Evolutionary conservation across 2,888 invertebrate genomes (phyloP), one percentile per base, ranked within the genome.

Genomic region (Coenonympha glycerion): DNA sequence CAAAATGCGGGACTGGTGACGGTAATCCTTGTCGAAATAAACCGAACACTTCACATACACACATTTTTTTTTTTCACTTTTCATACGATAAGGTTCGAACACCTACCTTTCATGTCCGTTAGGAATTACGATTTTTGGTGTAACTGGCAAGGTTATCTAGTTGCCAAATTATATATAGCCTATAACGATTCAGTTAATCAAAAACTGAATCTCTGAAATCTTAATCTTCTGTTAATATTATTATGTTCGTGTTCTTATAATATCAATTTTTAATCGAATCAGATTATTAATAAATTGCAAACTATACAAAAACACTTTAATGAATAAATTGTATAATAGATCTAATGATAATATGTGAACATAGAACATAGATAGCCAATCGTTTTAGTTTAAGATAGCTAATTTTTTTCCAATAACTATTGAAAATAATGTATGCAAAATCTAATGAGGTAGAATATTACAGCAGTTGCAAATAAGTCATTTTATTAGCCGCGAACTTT

Each of bases 71-170:
- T 18, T 11, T 24, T 39, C 39, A 39, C 39, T 24, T 39, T 16
- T n/a, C 28, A 16, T 16, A 28, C 3, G 2, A n/a, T 9, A 31
- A 6, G 3, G 6, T 13, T 8, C 8, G 6, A 30, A 1, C 31
- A 47, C 47, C 30, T 47, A 61, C 61, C 60, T 59, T 57, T 58
- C 61, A 61, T 61, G 41, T 47, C 58, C 22, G 26, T 26, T 41
- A 39, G 34, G n/a, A 45, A 53, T 49, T 41, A 39, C 34, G n/a
- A 45, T 52, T 49, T 44, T 39, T 39, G 34, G 46, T 45, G 36
- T 16, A 47, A 44, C n/a, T 19, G 18, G 11, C 24, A 21, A 30
- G 16, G 6, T 1, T 34, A 40, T 22, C 6, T 15, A 28, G 9
- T 19, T 16, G 9, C 18, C 24, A 45, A 24, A 41, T 39, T 55